These are phyloP conservation scores for Pantherophis guttatus DNA, from an alignment of 2,113 vertebrate genomes.

Conservation along the genomic window DNA sequence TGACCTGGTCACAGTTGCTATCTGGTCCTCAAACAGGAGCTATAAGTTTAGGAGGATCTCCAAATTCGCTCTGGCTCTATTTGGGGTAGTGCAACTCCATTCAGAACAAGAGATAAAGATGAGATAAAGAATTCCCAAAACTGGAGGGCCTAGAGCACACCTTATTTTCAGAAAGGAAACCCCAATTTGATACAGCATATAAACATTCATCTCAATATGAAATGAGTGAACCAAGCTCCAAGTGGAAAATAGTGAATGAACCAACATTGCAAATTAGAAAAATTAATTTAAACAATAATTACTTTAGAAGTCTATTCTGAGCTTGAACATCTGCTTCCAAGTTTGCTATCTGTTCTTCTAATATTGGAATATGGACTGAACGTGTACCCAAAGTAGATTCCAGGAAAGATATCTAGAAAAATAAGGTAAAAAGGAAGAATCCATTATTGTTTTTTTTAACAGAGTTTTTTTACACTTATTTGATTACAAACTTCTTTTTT, in stretches of 20 bases:
- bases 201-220: background rate
- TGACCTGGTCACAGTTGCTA: background rate
- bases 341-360: constrained; percentile 81
- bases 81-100: background rate
- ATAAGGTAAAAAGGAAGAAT: constrained; percentile 44
- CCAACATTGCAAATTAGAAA: background rate
- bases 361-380: constrained; percentile 68
- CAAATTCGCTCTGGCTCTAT: background rate
- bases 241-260: background rate
- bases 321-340: constrained; percentile 83
- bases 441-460: background rate
- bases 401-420: constrained; percentile 73
- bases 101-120: background rate
- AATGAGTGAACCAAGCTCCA: background rate
- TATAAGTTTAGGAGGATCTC: background rate
- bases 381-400: constrained; percentile 64
- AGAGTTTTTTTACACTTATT: background rate
- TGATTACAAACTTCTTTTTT: background rate
- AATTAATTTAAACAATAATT: constrained; percentile 27
- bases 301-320: constrained; percentile 84
- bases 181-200: background rate
- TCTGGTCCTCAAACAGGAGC: background rate
- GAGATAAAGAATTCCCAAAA: background rate
- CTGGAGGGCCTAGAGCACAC: background rate
- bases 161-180: background rate